phyloP scores from a whole-genome alignment of 1,140 invertebrate genomes.

The Harlomillsia oculata region DNA sequence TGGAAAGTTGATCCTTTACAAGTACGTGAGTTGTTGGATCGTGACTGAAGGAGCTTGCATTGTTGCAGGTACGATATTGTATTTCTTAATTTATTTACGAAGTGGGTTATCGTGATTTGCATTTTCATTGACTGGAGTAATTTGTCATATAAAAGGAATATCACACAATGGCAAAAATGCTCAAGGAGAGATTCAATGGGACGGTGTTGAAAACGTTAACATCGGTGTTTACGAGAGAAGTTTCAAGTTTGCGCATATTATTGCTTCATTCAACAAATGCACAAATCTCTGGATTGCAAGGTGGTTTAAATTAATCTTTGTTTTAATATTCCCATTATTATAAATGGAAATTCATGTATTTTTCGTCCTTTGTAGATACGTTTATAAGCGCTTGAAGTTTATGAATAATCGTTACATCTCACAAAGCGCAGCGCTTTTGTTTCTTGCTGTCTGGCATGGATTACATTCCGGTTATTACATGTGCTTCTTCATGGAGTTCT shows the following conservation, averaged over 20 bases:
- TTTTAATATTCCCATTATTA: no score
- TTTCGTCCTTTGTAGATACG: conserved; percentile 48
- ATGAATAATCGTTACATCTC: conserved; percentile 74
- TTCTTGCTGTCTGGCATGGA: conserved; percentile 90
- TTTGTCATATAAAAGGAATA: conserved; percentile 59
- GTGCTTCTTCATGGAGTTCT: conserved; percentile 83
- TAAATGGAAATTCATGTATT: background rate
- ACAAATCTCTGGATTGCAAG: conserved; percentile 85
- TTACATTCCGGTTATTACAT: conserved; percentile 65
- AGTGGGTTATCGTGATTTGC: no score
- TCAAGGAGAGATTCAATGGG: conserved; percentile 53
- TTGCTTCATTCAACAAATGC: conserved; percentile 82
- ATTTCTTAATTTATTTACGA: conserved; percentile 5
- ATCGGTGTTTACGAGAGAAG: conserved; percentile 64
- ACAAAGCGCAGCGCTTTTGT: conserved; percentile 66
- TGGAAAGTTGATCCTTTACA: conserved; percentile 73
- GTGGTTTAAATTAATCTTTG: conserved; percentile 40
- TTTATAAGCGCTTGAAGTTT: conserved; percentile 86
- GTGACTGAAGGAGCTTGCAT: conserved; percentile 69
- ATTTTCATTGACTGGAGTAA: no score
- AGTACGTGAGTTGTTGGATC: conserved; percentile 87
- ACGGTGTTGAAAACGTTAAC: conserved; percentile 77
- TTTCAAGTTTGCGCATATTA: conserved; percentile 70
- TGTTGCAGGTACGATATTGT: conserved; percentile 35
- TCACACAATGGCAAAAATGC: conserved; percentile 66